phyloP scores from a whole-genome alignment of 2,797 vertebrate species.

The Gouania willdenowi region DNA sequence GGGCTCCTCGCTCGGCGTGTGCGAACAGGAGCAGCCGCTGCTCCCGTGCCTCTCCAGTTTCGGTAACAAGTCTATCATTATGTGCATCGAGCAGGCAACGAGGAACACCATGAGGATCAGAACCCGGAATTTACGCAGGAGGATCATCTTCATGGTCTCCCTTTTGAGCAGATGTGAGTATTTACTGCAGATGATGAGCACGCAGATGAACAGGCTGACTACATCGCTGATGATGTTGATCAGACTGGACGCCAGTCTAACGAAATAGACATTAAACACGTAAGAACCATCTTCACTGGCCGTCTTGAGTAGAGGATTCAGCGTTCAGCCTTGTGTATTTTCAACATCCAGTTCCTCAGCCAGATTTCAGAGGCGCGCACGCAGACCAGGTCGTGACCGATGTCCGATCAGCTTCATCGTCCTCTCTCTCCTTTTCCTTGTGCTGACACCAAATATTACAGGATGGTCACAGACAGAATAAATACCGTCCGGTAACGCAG shows the following conservation, averaged over 20 bases:
- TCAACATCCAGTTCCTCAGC: constrained; percentile 26
- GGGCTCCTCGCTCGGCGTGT: constrained; percentile 75
- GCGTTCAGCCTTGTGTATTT: constrained; percentile 48
- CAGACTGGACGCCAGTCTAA: constrained; percentile 73
- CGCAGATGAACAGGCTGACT: constrained; percentile 76
- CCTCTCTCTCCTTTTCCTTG: too few species aligned
- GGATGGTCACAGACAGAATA: constrained; percentile 44
- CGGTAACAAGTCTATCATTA: constrained; percentile 91
- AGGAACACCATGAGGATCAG: constrained; percentile 90
- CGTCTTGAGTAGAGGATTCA: constrained; percentile 71
- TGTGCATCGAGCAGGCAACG: constrained; percentile 92
- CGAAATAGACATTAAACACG: constrained; percentile 67
- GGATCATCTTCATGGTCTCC: constrained; percentile 86
- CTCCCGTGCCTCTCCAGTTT: constrained; percentile 82
- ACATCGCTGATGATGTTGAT: constrained; percentile 77
- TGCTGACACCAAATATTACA: constrained; percentile 28
- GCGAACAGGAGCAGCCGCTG: constrained; percentile 85
- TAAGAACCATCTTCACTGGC: constrained; percentile 72
- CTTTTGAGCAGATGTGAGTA: constrained; percentile 68
- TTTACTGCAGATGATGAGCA: constrained; percentile 75
- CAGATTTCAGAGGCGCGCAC: constrained; percentile 36
- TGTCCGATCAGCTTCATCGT: too few species aligned
- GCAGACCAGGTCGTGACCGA: too few species aligned
- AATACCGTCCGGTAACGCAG: too few species aligned
- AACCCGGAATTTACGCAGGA: constrained; percentile 90